These are phyloP conservation scores for Montipora cactus DNA, from an alignment of 64 coral and sea anemone species.

Conservation along the genomic window DNA sequence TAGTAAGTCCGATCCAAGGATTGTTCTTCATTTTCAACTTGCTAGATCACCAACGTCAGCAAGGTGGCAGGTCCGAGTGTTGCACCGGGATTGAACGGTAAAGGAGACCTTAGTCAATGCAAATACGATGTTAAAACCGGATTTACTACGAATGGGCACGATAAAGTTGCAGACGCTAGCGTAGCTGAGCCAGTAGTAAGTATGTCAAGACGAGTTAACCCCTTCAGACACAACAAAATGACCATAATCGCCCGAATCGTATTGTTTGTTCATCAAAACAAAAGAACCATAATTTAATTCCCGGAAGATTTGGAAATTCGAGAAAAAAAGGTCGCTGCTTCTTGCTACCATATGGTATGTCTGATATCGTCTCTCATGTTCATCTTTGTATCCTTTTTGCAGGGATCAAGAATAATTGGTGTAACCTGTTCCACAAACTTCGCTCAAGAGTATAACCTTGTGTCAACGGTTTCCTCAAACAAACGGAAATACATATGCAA, in stretches of 20 bases:
- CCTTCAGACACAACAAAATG: too few relatives aligned
- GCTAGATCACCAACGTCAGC: not conserved
- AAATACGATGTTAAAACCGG: not conserved
- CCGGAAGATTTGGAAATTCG: too few relatives aligned
- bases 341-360: too few relatives aligned
- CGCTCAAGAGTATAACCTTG: not conserved
- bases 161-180: not conserved
- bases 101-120: not conserved
- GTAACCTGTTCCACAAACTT: conserved; percentile 17
- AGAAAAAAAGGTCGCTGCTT: too few relatives aligned
- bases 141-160: not conserved
- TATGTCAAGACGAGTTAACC: too few relatives aligned
- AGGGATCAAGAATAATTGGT: not conserved
- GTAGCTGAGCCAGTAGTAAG: not conserved
- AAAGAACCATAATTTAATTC: too few relatives aligned
- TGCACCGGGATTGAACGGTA: conserved; percentile 9
- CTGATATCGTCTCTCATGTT: too few relatives aligned
- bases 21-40: too few relatives aligned
- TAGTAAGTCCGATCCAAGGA: too few relatives aligned
- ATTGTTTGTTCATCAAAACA: too few relatives aligned
- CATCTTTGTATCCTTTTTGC: not conserved
- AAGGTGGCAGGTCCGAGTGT: not conserved
- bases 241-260: too few relatives aligned
- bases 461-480: not conserved
- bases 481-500: not conserved